Evolutionary conservation across 1,140 invertebrate genomes (phyloP).

Genomic region (Hylyphantes graminicola): DNA sequence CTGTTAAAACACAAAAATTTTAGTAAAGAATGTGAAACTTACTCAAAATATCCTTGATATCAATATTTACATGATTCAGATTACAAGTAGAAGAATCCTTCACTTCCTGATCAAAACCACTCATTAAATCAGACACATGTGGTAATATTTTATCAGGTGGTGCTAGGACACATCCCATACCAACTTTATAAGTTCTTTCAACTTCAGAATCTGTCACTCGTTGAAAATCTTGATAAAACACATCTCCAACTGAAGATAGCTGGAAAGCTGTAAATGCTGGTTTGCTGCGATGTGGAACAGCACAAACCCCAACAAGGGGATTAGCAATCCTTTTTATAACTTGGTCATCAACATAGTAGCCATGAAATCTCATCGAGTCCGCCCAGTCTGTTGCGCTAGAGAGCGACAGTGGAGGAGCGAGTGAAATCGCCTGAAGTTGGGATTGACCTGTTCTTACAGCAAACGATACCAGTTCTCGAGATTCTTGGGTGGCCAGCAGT

Average conservation of each 20-base stretch:
- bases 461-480: constrained; percentile 10
- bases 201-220: too few relatives aligned
- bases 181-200: constrained; percentile 19
- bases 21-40: neutral
- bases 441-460: neutral
- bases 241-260: constrained; percentile 29
- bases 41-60: constrained; percentile 24
- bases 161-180: constrained; percentile 24
- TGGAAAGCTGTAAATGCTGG: constrained; percentile 23
- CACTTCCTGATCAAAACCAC: neutral
- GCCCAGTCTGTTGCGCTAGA: constrained; percentile 16
- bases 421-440: constrained; percentile 24
- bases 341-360: neutral
- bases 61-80: neutral
- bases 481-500: constrained; percentile 30
- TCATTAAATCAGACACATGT: neutral
- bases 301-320: constrained; percentile 32
- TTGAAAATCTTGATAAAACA: constrained; percentile 47
- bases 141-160: constrained; percentile 18
- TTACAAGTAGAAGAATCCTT: neutral
- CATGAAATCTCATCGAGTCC: constrained; percentile 33
- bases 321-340: neutral
- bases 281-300: constrained; percentile 1
- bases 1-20: neutral
- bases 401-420: constrained; percentile 10